Evolutionary conservation across 2,113 vertebrate species (phyloP).

Genomic region (Nipponia nippon): DNA sequence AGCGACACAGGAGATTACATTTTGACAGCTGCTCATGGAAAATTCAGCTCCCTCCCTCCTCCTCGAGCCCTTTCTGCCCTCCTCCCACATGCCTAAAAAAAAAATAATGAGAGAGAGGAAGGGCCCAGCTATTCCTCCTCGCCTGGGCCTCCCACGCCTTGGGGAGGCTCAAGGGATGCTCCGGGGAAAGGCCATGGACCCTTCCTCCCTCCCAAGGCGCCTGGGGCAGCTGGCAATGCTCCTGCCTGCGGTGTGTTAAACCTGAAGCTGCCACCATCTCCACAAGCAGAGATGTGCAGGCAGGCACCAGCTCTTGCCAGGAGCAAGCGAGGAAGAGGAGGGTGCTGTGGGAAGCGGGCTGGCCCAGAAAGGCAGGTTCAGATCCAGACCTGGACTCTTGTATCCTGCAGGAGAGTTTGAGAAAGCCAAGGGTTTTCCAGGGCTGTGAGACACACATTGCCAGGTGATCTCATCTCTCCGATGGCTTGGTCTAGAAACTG

Average conservation of each 20-base stretch:
- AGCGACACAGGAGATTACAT: constrained; percentile 30
- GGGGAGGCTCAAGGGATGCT: neutral
- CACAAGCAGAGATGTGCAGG: neutral
- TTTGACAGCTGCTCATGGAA: constrained; percentile 63
- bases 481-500: constrained; percentile 51
- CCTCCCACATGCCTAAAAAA: constrained; percentile 6
- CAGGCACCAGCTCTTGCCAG: neutral
- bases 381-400: neutral
- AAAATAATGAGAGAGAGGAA: neutral
- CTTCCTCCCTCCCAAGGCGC: neutral
- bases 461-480: constrained; percentile 19
- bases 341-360: neutral
- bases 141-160: neutral
- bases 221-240: neutral
- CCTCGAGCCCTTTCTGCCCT: neutral
- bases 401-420: neutral
- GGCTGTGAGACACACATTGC: neutral
- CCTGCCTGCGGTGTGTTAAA: neutral
- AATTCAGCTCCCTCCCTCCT: constrained; percentile 40
- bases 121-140: neutral
- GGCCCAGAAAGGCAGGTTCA: neutral
- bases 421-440: constrained; percentile 24
- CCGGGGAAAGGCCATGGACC: neutral
- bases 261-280: neutral
- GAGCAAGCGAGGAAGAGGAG: neutral